Evolutionary conservation across 2,113 vertebrate species (phyloP).

Genomic region (Phocoena phocoena): DNA sequence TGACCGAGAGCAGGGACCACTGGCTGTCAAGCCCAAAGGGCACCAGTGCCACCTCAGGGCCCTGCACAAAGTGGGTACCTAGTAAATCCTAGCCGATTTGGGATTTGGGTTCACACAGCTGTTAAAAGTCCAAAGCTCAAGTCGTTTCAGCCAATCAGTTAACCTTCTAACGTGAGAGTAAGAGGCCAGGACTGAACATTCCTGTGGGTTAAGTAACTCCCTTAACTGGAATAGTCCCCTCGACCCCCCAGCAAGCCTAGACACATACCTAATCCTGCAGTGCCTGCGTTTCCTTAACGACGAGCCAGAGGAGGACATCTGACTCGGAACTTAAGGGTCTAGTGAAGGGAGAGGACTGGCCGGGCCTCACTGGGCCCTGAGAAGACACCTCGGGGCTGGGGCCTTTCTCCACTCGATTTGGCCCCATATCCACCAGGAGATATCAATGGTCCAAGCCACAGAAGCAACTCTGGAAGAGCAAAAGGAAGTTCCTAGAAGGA

Average conservation of each 20-base stretch:
- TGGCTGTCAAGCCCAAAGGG: not conserved
- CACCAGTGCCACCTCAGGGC: too few species aligned
- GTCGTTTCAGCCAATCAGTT: not conserved
- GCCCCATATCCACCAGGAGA: not conserved
- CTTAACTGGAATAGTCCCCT: not conserved
- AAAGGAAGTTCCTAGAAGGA: not conserved
- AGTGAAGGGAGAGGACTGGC: not conserved
- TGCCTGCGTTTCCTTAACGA: not conserved
- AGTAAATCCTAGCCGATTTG: not conserved
- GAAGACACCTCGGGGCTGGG: rapidly evolving
- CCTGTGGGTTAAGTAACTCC: not conserved
- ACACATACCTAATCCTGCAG: too few species aligned
- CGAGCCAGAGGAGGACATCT: not conserved
- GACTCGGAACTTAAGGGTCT: not conserved
- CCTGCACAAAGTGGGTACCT: not conserved
- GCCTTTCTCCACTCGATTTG: not conserved
- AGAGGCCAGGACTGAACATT: not conserved
- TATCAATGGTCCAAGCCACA: not conserved
- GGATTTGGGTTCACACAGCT: not conserved
- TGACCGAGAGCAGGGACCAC: not conserved
- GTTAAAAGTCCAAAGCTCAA: not conserved
- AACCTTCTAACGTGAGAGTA: not conserved
- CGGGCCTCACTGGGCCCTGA: rapidly evolving
- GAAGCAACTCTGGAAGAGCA: not conserved
- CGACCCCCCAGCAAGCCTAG: not conserved